Evolutionary conservation across 2,113 vertebrate genomes (phyloP).

Genomic region (Gymnocephalus cernua): DNA sequence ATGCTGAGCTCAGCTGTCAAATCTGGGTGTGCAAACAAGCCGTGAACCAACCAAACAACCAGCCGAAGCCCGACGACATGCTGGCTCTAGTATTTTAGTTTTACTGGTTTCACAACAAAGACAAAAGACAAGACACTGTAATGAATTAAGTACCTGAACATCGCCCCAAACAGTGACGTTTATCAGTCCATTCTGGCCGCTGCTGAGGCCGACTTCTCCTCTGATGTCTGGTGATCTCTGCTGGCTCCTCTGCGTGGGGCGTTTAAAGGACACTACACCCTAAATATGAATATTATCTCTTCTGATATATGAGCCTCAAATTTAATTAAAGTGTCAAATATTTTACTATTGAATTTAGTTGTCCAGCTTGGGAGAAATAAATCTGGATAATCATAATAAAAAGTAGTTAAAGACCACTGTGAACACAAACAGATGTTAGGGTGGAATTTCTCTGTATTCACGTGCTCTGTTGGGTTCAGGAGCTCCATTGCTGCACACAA

Average conservation of each 20-base stretch:
- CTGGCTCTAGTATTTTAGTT: rapidly evolving
- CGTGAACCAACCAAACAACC: background rate
- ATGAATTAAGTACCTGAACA: constrained; percentile 59
- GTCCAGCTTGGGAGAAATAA: rapidly evolving
- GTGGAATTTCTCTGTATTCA: constrained; percentile 6
- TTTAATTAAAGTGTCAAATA: background rate
- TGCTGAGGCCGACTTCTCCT: constrained; percentile 29
- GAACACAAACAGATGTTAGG: background rate
- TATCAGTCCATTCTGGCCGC: constrained; percentile 40
- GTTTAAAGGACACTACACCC: constrained; percentile 52
- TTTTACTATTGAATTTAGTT: rapidly evolving
- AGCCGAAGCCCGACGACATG: background rate
- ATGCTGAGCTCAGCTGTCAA: constrained; percentile 69
- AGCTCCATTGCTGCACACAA: constrained; percentile 9
- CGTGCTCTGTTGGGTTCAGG: background rate
- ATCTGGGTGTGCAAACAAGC: constrained; percentile 55
- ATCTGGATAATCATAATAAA: background rate
- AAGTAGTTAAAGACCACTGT: background rate
- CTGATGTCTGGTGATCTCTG: constrained; percentile 25
- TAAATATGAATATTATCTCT: background rate
- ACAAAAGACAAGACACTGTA: rapidly evolving
- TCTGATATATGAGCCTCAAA: too few relatives aligned
- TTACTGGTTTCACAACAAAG: rapidly evolving
- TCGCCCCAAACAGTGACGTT: constrained; percentile 39
- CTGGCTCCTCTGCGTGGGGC: background rate